Evolutionary conservation across 2,113 vertebrate species (phyloP).

Genomic region (Elaphurus davidianus): DNA sequence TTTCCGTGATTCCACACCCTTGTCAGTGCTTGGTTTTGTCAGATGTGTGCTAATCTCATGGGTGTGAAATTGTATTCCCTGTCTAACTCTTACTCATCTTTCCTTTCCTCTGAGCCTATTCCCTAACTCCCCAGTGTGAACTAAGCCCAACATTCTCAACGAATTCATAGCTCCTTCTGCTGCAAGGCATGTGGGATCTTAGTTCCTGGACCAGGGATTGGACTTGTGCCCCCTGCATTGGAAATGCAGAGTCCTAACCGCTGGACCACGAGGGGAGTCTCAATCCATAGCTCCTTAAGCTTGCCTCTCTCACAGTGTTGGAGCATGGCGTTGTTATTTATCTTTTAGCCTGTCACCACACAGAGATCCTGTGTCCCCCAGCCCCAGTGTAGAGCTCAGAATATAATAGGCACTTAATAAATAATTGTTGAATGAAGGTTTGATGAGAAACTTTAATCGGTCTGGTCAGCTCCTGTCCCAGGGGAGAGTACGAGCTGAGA

Average conservation of each 20-base stretch:
- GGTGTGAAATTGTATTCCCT: conserved; percentile 10
- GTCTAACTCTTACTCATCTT: background rate
- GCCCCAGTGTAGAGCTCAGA: background rate
- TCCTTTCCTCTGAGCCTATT: background rate
- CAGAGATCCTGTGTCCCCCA: background rate
- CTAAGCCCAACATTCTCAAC: background rate
- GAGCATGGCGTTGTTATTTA: background rate
- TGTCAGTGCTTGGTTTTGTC: conserved; percentile 41
- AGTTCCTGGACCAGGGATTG: background rate
- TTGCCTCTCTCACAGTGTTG: background rate
- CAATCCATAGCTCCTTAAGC: background rate
- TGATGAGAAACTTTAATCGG: background rate
- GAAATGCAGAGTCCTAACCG: background rate
- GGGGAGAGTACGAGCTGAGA: background rate
- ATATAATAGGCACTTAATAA: background rate
- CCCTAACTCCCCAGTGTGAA: background rate
- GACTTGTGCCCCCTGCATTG: background rate
- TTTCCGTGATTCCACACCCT: background rate
- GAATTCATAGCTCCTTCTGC: background rate
- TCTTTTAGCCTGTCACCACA: background rate
- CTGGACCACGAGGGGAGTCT: background rate
- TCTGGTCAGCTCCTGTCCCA: background rate
- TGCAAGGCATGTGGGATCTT: background rate
- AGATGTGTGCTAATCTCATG: background rate
- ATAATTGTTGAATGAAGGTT: background rate